phyloP scores from a whole-genome alignment of 2,888 invertebrate species.

The Drosophila phalerata region DNA sequence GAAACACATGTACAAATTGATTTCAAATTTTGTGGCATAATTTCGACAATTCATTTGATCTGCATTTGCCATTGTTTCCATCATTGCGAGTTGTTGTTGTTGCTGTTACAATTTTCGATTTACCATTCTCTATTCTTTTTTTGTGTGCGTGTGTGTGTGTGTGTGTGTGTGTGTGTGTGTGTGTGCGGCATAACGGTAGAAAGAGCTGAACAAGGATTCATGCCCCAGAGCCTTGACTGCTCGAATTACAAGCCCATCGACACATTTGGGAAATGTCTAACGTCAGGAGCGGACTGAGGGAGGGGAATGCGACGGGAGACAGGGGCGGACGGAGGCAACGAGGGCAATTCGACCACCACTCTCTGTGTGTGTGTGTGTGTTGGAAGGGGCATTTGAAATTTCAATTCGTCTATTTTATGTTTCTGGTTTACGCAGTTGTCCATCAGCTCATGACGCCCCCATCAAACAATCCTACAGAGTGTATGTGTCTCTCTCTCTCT shows the following conservation, averaged over 20 bases:
- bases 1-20: constrained; percentile 81
- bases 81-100: constrained; percentile 24
- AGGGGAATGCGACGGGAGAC: not conserved
- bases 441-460: constrained; percentile 26
- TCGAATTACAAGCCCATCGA: constrained; percentile 61
- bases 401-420: constrained; percentile 28
- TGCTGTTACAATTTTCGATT: constrained; percentile 50
- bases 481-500: not conserved
- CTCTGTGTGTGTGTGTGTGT: constrained; percentile 4
- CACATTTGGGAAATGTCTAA: constrained; percentile 39
- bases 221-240: constrained; percentile 37
- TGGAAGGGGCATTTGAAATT: constrained; percentile 45
- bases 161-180: constrained; percentile 17
- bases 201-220: not conserved
- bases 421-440: constrained; percentile 59
- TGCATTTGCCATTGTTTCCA: constrained; percentile 46
- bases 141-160: constrained; percentile 28
- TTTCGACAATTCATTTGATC: constrained; percentile 77
- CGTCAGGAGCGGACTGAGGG: not conserved
- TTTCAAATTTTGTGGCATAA: constrained; percentile 83
- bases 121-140: constrained; percentile 35
- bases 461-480: not conserved
- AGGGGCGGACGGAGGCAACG: not conserved
- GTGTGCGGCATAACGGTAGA: constrained; percentile 2
- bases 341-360: constrained; percentile 20